Base-by-base conservation (phyloP, 23 tunicate genomes). In the Styela clava region DNA sequence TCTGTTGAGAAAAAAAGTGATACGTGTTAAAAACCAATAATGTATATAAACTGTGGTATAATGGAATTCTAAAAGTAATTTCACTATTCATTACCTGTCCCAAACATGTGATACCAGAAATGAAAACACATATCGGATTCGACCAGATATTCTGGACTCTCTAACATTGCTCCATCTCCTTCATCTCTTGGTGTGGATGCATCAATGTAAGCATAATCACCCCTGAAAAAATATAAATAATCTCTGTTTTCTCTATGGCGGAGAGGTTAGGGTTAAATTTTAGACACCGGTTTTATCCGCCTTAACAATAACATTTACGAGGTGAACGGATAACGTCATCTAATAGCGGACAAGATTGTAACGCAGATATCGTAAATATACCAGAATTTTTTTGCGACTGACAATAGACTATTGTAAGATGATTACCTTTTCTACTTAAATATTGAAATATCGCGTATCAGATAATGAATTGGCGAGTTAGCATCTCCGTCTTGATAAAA, bases 61-160 rank as follows among this genome's bases (percentile, higher is more conserved):
- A 0, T 61, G 22, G 22, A 0, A 23, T 21, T 61, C 22, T 61
- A 22, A n/a, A n/a, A n/a, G n/a, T n/a, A n/a, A n/a, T n/a, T n/a
- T n/a, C n/a, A n/a, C n/a, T n/a, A n/a, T n/a, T n/a, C n/a, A n/a
- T 76, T 74, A 88, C 98, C 83, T 32, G 52, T 52, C 25, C 98
- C 98, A 74, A 62, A 72, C 98, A 93, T 84, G 52, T 93, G 93
- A 69, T 81, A 93, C 98, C 98, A 93, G 77, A 93, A 31, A 24
- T 63, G 28, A 63, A 93, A 81, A 37, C 98, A 91, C 29, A 78
- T 62, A 23, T 71, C 83, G 28, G 64, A 20, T 25, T 74, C 12
- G 36, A 77, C 37, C 24, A 27, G 62, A 35, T 79, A 83, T 0
- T 32, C 62, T 1, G 87, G 85, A 73, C 90, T 85, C 63, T 63